Conservation (phyloP, 2,113 vertebrate genomes). For the Lipophrys pholis region DNA sequence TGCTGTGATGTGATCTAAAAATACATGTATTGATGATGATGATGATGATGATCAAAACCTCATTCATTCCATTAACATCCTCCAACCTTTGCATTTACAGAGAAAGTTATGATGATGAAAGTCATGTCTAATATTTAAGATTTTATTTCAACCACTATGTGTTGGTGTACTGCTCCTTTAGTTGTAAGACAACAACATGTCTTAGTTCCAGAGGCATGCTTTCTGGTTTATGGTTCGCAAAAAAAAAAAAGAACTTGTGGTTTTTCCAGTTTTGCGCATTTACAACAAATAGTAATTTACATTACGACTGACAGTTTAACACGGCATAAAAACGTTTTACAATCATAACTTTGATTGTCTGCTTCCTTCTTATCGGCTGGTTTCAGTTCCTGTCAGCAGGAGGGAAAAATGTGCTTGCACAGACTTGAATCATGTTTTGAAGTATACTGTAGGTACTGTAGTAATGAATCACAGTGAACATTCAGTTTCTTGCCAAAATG, state of each 20-base stretch:
- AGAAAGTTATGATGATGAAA: too few relatives aligned
- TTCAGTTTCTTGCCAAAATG: slow-evolving; percentile 13
- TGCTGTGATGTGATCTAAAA: too few relatives aligned
- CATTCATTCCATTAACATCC: too few relatives aligned
- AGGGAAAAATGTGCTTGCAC: slow-evolving; percentile 14
- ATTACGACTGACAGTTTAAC: neutral
- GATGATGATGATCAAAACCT: too few relatives aligned
- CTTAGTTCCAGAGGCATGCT: neutral
- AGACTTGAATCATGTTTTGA: slow-evolving; percentile 9
- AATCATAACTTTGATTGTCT: neutral
- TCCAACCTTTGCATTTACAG: too few relatives aligned
- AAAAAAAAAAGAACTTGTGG: neutral
- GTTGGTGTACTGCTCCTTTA: too few relatives aligned
- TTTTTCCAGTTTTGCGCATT: neutral
- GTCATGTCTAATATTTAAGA: too few relatives aligned
- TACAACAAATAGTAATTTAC: neutral
- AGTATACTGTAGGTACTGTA: neutral
- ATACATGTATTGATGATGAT: too few relatives aligned
- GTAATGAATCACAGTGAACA: slow-evolving; percentile 25
- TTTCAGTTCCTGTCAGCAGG: slow-evolving; percentile 13
- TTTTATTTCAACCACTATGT: too few relatives aligned
- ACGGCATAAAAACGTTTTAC: neutral
- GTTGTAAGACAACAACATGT: neutral
- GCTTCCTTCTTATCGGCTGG: neutral
- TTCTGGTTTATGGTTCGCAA: neutral